Evolutionary conservation across 2,888 invertebrate genomes (phyloP).

Genomic region (Orthonevra nobilis): DNA sequence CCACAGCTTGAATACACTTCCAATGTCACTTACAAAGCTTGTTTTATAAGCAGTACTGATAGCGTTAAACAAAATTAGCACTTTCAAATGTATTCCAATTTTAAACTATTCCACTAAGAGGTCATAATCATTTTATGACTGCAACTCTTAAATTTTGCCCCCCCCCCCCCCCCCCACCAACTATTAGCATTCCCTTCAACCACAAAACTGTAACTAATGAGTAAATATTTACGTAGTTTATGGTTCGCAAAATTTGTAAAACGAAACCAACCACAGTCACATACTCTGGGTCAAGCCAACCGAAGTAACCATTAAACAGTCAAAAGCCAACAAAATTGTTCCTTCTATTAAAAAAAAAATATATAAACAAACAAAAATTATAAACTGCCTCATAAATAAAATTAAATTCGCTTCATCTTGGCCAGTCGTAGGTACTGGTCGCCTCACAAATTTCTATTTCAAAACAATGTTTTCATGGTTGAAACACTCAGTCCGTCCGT

Average conservation of each 20-base stretch:
- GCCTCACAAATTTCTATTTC: constrained; percentile 7
- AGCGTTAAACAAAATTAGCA: too few relatives aligned
- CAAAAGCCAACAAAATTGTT: constrained; percentile 13
- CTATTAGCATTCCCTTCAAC: not conserved
- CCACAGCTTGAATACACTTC: too few relatives aligned
- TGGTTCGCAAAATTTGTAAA: constrained; percentile 47
- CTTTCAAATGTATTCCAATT: too few relatives aligned
- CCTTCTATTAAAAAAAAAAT: not conserved
- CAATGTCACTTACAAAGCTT: too few relatives aligned
- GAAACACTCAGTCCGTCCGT: too few relatives aligned
- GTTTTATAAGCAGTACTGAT: too few relatives aligned
- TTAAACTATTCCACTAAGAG: too few relatives aligned
- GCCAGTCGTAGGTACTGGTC: not conserved
- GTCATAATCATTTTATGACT: too few relatives aligned
- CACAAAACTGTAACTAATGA: constrained; percentile 28
- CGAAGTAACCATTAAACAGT: constrained; percentile 11
- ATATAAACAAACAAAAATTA: constrained; percentile 27
- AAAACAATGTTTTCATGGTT: constrained; percentile 62
- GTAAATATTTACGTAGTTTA: constrained; percentile 38
- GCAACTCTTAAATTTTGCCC: too few relatives aligned
- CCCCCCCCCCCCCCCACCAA: too few relatives aligned
- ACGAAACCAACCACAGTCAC: constrained; percentile 10
- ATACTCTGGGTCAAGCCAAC: not conserved
- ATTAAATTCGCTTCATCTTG: constrained; percentile 14
- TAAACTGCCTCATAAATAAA: constrained; percentile 53